These are phyloP conservation scores for Anas bahamensis DNA, from an alignment of 2,797 vertebrate genomes.

Conservation along the genomic window DNA sequence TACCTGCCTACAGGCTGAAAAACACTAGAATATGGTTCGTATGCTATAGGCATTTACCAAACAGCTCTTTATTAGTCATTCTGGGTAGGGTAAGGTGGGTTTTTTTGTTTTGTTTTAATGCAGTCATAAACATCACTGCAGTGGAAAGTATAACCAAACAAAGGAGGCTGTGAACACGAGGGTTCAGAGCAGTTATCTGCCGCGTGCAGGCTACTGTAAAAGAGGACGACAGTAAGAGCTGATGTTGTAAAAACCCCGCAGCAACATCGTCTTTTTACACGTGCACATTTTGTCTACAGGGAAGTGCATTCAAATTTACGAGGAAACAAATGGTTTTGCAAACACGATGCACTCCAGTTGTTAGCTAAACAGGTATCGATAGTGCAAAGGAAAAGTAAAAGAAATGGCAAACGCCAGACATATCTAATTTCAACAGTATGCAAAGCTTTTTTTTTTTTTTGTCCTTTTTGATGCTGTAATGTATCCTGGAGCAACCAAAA, in stretches of 20 bases:
- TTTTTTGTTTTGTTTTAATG: background rate
- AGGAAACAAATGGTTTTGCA: background rate
- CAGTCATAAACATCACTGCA: conserved; percentile 20
- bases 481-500: background rate
- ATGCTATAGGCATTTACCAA: background rate
- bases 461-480: background rate
- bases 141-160: conserved; percentile 5
- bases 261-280: background rate
- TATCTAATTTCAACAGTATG: background rate
- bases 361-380: background rate
- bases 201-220: background rate
- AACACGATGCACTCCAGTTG: background rate
- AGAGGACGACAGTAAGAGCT: background rate
- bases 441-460: background rate
- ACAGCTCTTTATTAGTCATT: conserved; percentile 32
- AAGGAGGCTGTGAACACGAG: conserved; percentile 18
- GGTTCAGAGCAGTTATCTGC: conserved; percentile 12
- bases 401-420: background rate
- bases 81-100: background rate
- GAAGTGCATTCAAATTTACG: background rate
- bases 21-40: conserved; percentile 17
- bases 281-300: background rate
- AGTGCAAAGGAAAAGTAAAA: background rate
- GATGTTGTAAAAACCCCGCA: conserved; percentile 2
- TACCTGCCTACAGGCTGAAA: conserved; percentile 36